Evolutionary conservation across 2,888 invertebrate genomes (phyloP), one percentile per base, ranked within the genome.

Genomic region (Scaptomyza caliginosa): DNA sequence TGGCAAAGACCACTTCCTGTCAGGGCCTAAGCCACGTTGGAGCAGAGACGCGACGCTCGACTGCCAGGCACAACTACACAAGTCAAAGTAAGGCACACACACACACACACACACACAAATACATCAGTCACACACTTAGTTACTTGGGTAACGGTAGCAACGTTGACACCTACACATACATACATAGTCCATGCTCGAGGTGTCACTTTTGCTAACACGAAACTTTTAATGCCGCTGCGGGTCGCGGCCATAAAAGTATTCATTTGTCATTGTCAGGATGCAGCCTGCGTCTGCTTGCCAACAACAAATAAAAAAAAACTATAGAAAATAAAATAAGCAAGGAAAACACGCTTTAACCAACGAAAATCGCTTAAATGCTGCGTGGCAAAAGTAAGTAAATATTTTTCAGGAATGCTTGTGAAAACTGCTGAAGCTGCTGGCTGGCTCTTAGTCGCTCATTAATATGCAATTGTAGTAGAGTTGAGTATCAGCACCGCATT

Each of bases 231-330:
- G 84, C 73, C 49, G 34, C 60, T 74, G 64, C 79, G 73, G 80
- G 86, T 82, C 80, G 86, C 86, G 86, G 67, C 84, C 81, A 74
- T 80, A 78, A 84, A 79, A 88, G 74, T 77, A 78, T 86, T 81
- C 88, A 87, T 87, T 89, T 88, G 87, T 87, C 87, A 87, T 85
- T 82, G 85, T 89, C 88, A 89, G 81, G 57, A 73, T 71, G 73
- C 73, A 73, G 76, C 40, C 57, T 49, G 67, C 57, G 71, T 60
- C 75, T 73, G 65, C 64, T 80, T 64, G 24, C 49, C 38, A 69
- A 67, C 17, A 40, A 28, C 2, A 21, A 8, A 28, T 4, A 21
- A 8, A 57, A 57, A 17, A 21, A 26, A 34, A 19, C n/a, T n/a
- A n/a, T n/a, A n/a, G n/a, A 10, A 21, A 8, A 11, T 3, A 34